A percentile compares a stretch with the other conserved stretches of the same genome.
Conservation (phyloP, 2,888 invertebrate species). For the Chorisops tibialis region DNA sequence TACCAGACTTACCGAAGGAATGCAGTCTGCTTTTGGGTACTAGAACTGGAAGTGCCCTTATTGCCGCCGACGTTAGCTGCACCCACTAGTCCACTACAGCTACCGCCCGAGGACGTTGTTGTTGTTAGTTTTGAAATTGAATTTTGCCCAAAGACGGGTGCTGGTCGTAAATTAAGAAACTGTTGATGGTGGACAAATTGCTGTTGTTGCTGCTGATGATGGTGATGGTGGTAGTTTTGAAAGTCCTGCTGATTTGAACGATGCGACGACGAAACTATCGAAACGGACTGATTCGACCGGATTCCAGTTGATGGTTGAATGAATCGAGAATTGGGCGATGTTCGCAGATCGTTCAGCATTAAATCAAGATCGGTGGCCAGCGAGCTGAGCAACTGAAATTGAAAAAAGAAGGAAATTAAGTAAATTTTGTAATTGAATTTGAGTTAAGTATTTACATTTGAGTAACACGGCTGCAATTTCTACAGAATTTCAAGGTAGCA, state of each 20-base stretch:
- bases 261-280: conserved; percentile 18
- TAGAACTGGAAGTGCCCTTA: conserved; percentile 6
- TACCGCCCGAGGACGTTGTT: not conserved
- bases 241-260: conserved; percentile 30
- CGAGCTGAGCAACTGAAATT: conserved; percentile 72
- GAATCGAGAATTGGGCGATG: conserved; percentile 54
- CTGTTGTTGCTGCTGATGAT: conserved; percentile 29
- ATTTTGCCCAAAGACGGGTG: not conserved
- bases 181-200: conserved; percentile 26
- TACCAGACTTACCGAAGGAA: conserved; percentile 21
- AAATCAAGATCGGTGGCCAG: conserved; percentile 81
- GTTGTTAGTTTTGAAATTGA: conserved; percentile 25
- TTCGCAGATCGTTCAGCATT: conserved; percentile 79
- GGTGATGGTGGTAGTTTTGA: conserved; percentile 31
- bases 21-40: conserved; percentile 17
- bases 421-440: too few relatives aligned
- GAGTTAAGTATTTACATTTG: too few relatives aligned
- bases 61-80: not conserved
- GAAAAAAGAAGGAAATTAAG: conserved; percentile 34
- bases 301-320: conserved; percentile 34
- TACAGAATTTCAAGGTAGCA: too few relatives aligned
- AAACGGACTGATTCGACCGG: conserved; percentile 23
- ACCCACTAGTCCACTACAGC: conserved; percentile 1
- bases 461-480: too few relatives aligned
- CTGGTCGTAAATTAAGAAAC: conserved; percentile 19